Percentiles rank a stretch among this genome's conserved stretches.
Evolutionary conservation across 2,797 vertebrate genomes (phyloP).

Genomic region (Eutrigla gurnardus): DNA sequence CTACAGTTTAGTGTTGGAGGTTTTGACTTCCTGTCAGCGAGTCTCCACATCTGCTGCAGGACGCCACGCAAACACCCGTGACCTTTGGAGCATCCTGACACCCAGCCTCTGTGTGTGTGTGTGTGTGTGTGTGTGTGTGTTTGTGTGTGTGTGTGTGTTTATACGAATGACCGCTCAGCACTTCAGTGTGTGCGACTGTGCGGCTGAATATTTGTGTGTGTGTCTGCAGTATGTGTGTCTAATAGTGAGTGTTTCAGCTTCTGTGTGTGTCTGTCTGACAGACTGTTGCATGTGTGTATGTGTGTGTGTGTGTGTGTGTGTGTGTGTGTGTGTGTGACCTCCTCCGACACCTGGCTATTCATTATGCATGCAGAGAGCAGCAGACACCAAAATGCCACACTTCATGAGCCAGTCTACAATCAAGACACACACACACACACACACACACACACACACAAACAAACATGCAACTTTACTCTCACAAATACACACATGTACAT

Average conservation of each 20-base stretch:
- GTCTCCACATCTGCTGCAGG: conserved; percentile 87
- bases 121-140: conserved; percentile 6
- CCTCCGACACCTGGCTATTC: conserved; percentile 82
- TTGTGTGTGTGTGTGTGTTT: conserved; percentile 14
- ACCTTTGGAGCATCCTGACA: conserved; percentile 87
- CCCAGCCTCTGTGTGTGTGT: conserved; percentile 27
- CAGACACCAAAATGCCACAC: conserved; percentile 87
- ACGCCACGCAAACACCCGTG: conserved; percentile 86
- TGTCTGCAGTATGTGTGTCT: conserved; percentile 32
- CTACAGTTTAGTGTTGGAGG: conserved; percentile 78
- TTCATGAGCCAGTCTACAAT: conserved; percentile 78
- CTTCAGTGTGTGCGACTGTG: conserved; percentile 28
- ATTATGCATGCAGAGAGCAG: conserved; percentile 87
- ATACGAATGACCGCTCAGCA: conserved; percentile 35
- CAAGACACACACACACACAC: conserved; percentile 50
- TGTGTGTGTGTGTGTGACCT: conserved; percentile 53
- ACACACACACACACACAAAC: conserved; percentile 20
- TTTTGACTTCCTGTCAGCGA: conserved; percentile 85
- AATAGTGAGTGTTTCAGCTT: conserved; percentile 28
- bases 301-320: conserved; percentile 30
- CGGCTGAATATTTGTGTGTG: conserved; percentile 1
- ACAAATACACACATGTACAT: conserved; percentile 39
- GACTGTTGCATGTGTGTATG: conserved; percentile 24
- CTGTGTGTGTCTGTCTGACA: conserved; percentile 32
- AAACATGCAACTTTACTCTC: conserved; percentile 13